Evolutionary conservation across 2,797 vertebrate species (phyloP).

Genomic region (Furcifer pardalis): DNA sequence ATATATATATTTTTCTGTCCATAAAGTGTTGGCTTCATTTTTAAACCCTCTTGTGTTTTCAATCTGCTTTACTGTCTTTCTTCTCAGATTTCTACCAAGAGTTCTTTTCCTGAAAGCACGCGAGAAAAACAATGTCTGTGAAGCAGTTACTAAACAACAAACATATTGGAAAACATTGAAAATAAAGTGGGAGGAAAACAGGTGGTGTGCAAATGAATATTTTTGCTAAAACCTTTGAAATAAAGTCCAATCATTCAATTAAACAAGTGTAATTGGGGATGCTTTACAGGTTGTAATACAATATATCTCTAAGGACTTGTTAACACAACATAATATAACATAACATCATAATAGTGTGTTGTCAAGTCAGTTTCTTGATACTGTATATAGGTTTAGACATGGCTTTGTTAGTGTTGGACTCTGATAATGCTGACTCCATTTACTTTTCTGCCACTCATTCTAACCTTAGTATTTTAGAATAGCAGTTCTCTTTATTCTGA

Average conservation of each 20-base stretch:
- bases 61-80: background rate
- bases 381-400: too few relatives aligned
- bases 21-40: background rate
- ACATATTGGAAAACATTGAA: background rate
- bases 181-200: too few relatives aligned
- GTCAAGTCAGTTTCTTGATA: background rate
- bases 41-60: background rate
- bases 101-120: background rate
- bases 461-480: background rate
- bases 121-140: background rate
- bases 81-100: background rate
- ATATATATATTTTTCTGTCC: background rate
- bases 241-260: background rate
- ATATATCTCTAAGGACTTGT: background rate
- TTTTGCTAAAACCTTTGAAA: background rate
- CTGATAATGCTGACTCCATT: background rate
- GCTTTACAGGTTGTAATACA: background rate
- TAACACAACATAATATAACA: background rate
- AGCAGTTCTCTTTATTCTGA: background rate
- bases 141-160: background rate
- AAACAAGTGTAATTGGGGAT: background rate
- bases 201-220: background rate
- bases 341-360: background rate
- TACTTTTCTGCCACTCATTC: background rate
- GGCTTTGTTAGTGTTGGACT: background rate